Evolutionary conservation across 2,113 vertebrate genomes (phyloP).

Genomic region (Chloropsis hardwickii): DNA sequence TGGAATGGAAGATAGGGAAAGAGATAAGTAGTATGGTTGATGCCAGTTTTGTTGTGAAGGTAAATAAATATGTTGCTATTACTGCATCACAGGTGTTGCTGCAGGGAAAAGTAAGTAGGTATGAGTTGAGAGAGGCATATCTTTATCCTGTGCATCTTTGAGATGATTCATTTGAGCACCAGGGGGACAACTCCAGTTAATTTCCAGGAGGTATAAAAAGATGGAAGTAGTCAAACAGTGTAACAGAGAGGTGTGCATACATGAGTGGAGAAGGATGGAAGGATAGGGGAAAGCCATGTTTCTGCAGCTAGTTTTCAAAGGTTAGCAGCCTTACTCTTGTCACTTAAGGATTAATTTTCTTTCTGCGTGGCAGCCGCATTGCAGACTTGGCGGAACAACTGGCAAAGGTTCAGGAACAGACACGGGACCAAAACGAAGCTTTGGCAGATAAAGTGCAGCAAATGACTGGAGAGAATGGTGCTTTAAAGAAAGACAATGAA

Average conservation of each 20-base stretch:
- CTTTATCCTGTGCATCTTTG: not conserved
- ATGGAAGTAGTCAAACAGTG: not conserved
- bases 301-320: not conserved
- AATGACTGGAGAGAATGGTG: constrained; percentile 73
- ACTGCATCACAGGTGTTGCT: not conserved
- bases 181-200: not conserved
- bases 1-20: not conserved
- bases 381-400: constrained; percentile 81
- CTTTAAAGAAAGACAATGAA: constrained; percentile 83
- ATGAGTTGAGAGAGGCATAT: not conserved
- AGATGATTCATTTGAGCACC: not conserved
- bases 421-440: constrained; percentile 72
- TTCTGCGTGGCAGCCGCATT: constrained; percentile 69
- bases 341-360: not conserved
- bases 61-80: not conserved
- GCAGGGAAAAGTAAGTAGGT: not conserved
- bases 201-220: not conserved
- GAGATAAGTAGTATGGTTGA: not conserved
- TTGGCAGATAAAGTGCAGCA: constrained; percentile 77
- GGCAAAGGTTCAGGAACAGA: constrained; percentile 75
- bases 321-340: not conserved
- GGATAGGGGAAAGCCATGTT: not conserved
- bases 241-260: not conserved
- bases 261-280: not conserved
- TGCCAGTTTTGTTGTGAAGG: not conserved